Base-by-base conservation (phyloP, 2,888 invertebrate genomes). In the Axea sp. region DNA sequence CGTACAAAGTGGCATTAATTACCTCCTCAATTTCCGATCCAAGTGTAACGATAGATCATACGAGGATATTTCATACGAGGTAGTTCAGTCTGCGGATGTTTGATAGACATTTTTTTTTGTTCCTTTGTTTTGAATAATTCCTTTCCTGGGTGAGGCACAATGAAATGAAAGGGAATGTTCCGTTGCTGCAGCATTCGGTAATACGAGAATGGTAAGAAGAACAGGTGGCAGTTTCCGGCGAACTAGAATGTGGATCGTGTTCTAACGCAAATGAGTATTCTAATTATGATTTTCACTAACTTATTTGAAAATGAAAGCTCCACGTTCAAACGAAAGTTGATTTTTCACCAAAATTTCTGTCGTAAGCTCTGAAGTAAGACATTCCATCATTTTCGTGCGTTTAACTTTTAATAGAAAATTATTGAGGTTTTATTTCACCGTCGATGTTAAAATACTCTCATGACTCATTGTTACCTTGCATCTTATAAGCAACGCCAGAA, bases 181-280 rank as follows among this genome's bases (percentile, higher is more conserved):
- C 39, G 60, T 49, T 30, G 37, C 26, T 43, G 33, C 15, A 41
- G 37, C 51, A 26, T 62, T 62, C 26, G 41, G 51, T 62, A 62
- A 62, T 37, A 33, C 33, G 51, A 62, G 62, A 62, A 51, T 41
- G 49, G 41, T 26, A 51, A 51, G 49, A 62, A 62, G 49, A 62
- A 64, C 62, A 51, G 62, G 47, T 64, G 62, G 51, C 22, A 64
- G 53, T 64, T 64, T 64, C 64, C 64, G 64, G 53, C 9, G 35
- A 31, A 30, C 53, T 64, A 64, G 53, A 53, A 65, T 55, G 45
- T 55, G 53, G 65, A 65, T 65, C 65, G 41, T 65, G 22, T 55
- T 53, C 65, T 14, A 41, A 55, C 53, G 45, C 53, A 65, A 65
- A 55, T 55, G 35, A 45, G 53, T 45, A 55, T 45, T 14, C 45